Base-by-base conservation (phyloP, 64 coral and sea anemone genomes). In the Dendronephthya gigantea region DNA sequence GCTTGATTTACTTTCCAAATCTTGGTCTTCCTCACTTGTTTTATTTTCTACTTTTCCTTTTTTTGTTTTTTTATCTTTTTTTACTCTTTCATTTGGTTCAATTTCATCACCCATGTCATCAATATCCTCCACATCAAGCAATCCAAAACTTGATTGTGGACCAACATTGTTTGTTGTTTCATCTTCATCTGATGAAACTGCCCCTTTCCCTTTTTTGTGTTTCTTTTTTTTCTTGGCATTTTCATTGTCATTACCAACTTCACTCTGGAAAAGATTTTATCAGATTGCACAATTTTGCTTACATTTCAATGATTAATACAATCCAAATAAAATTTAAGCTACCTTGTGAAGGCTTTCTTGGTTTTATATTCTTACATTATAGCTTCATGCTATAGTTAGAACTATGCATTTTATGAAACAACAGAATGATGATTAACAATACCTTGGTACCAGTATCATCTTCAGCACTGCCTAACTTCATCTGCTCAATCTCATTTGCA, bases 401-500 rank as follows among this genome's bases (percentile, higher is more conserved):
- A n/a, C n/a, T n/a, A n/a, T n/a, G n/a, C n/a, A n/a, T n/a, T n/a
- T n/a, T n/a, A n/a, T n/a, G n/a, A n/a, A n/a, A n/a, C n/a, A n/a
- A n/a, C 79, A 83, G 49, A 70, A n/a, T 4, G 50, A 11, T 51
- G 25, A 47, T 34, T 37, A 68, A 39, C 19, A 49, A 52, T 47
- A 48, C 83, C 82, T 88, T 74, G 2, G 82, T 15, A 1, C 34
- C 58, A 49, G 25, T n/a, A 22, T 68, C 84, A n/a, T 49, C 40
- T 40, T 48, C 35, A 13, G 48, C 88, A 83, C 35, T 79, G 27
- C 51, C 81, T 83, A 84, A 88, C 32, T 93, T 96, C 28, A 96
- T 23, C 66, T 37, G 82, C 37, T 96, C 94, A 34, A 96, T 55
- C 1, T 96, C 94, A 89, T 92, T 96, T 27, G 92, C 40, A 36